phyloP scores from a whole-genome alignment of 2,113 vertebrate genomes.

The Trogon surrucura region DNA sequence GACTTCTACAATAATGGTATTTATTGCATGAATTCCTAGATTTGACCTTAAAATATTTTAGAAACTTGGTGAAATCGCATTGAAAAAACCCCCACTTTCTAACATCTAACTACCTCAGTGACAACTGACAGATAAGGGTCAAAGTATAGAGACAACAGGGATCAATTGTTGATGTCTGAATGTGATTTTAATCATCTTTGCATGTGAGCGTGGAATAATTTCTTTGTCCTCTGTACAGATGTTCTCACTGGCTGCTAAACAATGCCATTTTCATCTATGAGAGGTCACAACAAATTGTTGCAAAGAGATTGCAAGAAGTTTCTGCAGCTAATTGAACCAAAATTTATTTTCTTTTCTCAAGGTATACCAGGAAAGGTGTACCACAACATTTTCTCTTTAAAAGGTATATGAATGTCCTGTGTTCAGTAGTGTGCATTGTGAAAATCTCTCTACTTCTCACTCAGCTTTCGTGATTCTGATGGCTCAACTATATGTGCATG shows the following conservation, averaged over 20 bases:
- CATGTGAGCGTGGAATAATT: conserved; percentile 45
- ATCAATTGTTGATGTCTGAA: conserved; percentile 65
- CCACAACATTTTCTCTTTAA: not conserved
- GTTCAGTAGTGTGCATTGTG: not conserved
- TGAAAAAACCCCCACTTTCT: not conserved
- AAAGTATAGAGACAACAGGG: conserved; percentile 21
- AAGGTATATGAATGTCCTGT: not conserved
- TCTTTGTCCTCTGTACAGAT: conserved; percentile 59
- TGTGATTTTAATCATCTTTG: conserved; percentile 67
- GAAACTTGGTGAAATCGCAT: conserved; percentile 24
- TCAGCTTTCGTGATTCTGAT: not conserved
- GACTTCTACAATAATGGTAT: not conserved
- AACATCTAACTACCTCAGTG: not conserved
- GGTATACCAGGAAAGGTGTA: not conserved
- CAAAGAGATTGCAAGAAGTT: not conserved
- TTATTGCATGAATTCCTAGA: conserved; percentile 10
- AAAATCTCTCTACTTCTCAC: not conserved
- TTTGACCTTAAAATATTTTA: not conserved
- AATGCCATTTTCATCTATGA: conserved; percentile 8
- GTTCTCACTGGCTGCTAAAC: conserved; percentile 58
- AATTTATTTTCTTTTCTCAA: not conserved
- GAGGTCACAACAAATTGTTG: conserved; percentile 4
- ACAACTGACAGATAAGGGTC: conserved; percentile 51
- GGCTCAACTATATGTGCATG: not conserved
- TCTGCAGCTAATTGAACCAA: not conserved